Evolutionary conservation across 2,113 vertebrate species (phyloP).

Genomic region (Platycercus adscitus): DNA sequence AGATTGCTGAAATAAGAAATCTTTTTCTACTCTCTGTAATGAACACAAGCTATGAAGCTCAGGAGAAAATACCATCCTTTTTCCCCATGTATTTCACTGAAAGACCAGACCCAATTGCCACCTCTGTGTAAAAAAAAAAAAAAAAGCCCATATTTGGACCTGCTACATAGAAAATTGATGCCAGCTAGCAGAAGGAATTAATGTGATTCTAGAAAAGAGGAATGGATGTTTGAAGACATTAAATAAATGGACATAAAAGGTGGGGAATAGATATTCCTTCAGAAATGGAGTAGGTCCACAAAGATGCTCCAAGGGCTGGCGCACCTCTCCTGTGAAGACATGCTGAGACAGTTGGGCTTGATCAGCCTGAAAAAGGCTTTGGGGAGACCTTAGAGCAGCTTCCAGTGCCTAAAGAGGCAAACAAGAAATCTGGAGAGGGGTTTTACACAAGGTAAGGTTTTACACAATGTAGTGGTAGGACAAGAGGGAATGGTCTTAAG

Average conservation of each 20-base stretch:
- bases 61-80: neutral
- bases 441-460: neutral
- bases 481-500: neutral
- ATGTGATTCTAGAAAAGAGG: neutral
- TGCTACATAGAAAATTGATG: neutral
- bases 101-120: neutral
- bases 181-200: neutral
- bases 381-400: neutral
- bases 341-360: neutral
- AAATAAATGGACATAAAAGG: neutral
- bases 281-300: neutral
- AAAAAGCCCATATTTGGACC: neutral
- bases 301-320: neutral
- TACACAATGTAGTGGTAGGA: neutral
- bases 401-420: neutral
- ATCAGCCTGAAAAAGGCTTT: neutral
- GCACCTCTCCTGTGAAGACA: neutral
- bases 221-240: neutral
- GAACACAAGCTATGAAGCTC: neutral
- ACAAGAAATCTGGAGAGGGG: neutral
- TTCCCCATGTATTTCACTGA: neutral
- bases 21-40: neutral
- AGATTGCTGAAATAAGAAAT: neutral
- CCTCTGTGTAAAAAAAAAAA: neutral
- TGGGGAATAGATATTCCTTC: neutral